Base-by-base conservation (phyloP, 2,797 vertebrate species). In the Liparis tanakae region DNA sequence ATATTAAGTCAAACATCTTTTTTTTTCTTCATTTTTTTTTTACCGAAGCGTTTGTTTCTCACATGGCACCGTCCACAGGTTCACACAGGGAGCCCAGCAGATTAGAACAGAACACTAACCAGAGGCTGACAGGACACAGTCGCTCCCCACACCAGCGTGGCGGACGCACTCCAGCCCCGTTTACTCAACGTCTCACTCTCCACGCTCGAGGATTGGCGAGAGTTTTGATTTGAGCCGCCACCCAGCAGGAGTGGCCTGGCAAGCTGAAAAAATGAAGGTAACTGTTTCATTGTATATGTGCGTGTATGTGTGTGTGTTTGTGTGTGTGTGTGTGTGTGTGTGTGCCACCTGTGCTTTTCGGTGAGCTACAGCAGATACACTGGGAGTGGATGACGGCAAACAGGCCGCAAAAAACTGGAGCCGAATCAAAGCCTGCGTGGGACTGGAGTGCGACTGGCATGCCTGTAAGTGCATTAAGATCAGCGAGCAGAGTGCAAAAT, bases 401-500 rank as follows among this genome's bases (percentile, higher is more conserved):
- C 72, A 67, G 80, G 79, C 73, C 55, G 79, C 64, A 88, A 87
- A 88, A 87, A 86, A 48, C 74, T 78, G 78, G 79, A 82, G 85
- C 44, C n/a, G 79, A 74, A 85, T 79, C 72, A 78, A 85, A 87
- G 84, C 59, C 83, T n/a, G 85, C 22, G 68, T 77, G 62, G 79
- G 86, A 86, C 88, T 80, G 90, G 89, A 85, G 92, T 86, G 87
- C 15, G 73, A 81, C 80, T 56, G 88, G 88, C 92, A 92, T 82
- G 88, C 84, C 74, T 85, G 85, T 85, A 94, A 93, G 93, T 94
- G 93, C 93, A 92, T 94, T 90, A 91, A 90, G 89, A 93, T 91
- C 88, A 93, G 92, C 90, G 87, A 94, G 93, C 93, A 91, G 93
- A 95, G 94, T 95, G 94, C 94, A 95, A 94, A 94, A 94, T 91